Base-by-base conservation (phyloP, 1,140 invertebrate species). In the Cyrtorhinus lividipennis region DNA sequence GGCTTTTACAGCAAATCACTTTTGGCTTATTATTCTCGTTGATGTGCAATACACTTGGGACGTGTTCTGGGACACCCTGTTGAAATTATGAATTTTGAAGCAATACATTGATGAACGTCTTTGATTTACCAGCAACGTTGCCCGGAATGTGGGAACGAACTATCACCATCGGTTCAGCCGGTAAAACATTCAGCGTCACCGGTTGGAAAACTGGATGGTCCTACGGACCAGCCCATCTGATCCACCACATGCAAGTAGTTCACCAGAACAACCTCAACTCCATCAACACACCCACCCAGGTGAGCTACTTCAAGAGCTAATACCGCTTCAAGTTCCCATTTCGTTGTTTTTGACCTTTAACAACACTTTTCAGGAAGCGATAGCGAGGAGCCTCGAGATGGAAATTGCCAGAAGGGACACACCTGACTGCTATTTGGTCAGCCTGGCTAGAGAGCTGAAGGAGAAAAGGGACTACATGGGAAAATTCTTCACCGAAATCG, bases 151-250 rank as follows among this genome's bases (percentile, higher is more conserved):
- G 91, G 86, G 92, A 98, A 64, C 80, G 95, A 61, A 99, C 96
- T 0, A 86, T 99, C 22, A 98, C 96, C 0, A 86, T 99, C 69
- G 94, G 96, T 0, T 97, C 93, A 56, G 95, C 94, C 0, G 96
- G 96, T 0, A 98, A 98, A 79, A 94, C 92, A 0, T 98, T 98
- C 75, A 94, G 90, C 67, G 91, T 94, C 2, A 99, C 96, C 2
- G 96, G 96, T 1, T 95, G 92, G 93, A 96, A 95, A 79, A 81
- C 85, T 5, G 95, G 95, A n/a, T 99, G 96, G 95, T 89, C 88
- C 0, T 92, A 98, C 73, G 92, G 89, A 1, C 90, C 92, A 1
- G 79, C 81, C 3, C 75, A 83, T 67, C 75, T 97, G 1, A 83
- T 98, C 64, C 74, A 76, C 24, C 90, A 95, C 68, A 73, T 94